Evolutionary conservation across 2,888 invertebrate species (phyloP).

Genomic region (Leptopilina myrica): DNA sequence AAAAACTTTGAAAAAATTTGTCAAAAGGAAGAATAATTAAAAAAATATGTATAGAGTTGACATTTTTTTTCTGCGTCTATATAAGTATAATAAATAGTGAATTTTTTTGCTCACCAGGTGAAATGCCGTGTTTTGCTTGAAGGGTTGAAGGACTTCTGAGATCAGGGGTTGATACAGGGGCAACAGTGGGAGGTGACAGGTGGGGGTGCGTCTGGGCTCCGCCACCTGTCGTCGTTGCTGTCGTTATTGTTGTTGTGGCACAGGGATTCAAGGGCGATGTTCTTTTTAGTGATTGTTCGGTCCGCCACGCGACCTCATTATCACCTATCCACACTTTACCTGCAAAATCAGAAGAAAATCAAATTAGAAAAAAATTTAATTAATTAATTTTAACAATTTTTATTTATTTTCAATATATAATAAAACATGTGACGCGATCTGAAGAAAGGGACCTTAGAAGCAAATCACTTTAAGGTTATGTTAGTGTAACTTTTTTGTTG

Average conservation of each 20-base stretch:
- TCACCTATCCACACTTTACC: conserved; percentile 74
- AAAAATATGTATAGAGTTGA: too few relatives aligned
- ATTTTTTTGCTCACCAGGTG: conserved; percentile 68
- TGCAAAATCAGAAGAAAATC: conserved; percentile 51
- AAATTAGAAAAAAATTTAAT: not conserved
- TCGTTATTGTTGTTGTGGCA: conserved; percentile 61
- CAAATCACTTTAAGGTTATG: too few relatives aligned
- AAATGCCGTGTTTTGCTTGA: conserved; percentile 71
- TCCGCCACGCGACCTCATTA: conserved; percentile 73
- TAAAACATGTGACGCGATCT: too few relatives aligned
- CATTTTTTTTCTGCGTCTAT: too few relatives aligned
- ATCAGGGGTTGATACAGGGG: conserved; percentile 71
- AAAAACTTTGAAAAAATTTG: too few relatives aligned
- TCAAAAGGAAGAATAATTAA: too few relatives aligned
- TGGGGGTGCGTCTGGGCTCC: conserved; percentile 69
- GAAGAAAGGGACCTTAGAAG: too few relatives aligned
- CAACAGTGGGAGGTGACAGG: conserved; percentile 71
- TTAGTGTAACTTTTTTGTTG: too few relatives aligned
- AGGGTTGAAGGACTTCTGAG: conserved; percentile 70
- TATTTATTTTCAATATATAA: too few relatives aligned
- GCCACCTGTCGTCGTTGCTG: conserved; percentile 65
- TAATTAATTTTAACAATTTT: too few relatives aligned
- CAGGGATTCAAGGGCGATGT: conserved; percentile 67
- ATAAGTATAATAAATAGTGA: not conserved
- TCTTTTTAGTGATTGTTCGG: conserved; percentile 71